Percentiles rank a stretch among this genome's conserved stretches.
phyloP scores from a whole-genome alignment of 2,113 vertebrate genomes.

The Bos taurus region DNA sequence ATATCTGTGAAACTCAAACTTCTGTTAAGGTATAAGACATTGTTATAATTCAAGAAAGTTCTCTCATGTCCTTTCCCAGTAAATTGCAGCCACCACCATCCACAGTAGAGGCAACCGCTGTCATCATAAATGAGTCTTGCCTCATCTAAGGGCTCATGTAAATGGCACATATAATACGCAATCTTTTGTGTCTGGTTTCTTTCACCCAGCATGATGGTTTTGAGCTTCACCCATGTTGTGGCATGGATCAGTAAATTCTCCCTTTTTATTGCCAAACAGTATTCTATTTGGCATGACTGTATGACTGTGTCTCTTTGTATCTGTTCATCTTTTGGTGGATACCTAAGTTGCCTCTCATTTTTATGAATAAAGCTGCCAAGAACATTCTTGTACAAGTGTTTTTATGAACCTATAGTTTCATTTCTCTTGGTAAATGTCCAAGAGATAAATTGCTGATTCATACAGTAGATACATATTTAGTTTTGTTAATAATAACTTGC shows the following conservation, averaged over 20 bases:
- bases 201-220: neutral
- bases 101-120: neutral
- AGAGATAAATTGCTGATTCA: neutral
- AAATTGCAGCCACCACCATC: neutral
- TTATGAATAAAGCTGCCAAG: neutral
- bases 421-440: neutral
- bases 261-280: neutral
- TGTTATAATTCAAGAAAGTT: neutral
- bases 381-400: neutral
- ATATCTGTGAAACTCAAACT: neutral
- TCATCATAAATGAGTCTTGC: neutral
- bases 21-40: neutral
- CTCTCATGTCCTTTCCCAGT: neutral
- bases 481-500: neutral
- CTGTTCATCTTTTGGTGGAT: neutral
- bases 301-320: neutral
- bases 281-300: neutral
- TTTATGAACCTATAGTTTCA: neutral
- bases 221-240: neutral
- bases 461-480: rapidly evolving
- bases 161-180: neutral
- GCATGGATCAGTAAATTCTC: neutral
- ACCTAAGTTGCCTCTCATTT: neutral
- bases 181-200: neutral
- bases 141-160: neutral